These are phyloP conservation scores for Mermis nigrescens DNA, from an alignment of 2,888 invertebrate genomes.

Conservation along the genomic window DNA sequence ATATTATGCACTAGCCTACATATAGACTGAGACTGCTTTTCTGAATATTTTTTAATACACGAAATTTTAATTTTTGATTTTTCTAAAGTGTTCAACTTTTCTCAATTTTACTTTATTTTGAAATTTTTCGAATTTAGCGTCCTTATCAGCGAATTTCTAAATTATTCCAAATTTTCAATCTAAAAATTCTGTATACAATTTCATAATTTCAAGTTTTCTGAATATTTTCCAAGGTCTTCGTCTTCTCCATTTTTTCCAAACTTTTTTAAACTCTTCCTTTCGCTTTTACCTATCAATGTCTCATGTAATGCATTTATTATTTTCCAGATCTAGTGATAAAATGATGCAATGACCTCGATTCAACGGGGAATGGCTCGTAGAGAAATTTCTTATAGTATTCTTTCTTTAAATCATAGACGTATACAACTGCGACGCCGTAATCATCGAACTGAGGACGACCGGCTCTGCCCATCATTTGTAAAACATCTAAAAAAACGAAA, in stretches of 20 bases:
- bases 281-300: background rate
- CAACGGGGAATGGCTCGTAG: constrained; percentile 97
- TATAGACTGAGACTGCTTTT: no score
- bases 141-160: no score
- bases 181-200: no score
- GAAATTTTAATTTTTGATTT: background rate
- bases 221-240: no score
- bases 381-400: constrained; percentile 96
- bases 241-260: no score
- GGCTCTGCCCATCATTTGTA: constrained; percentile 99
- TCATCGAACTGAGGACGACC: constrained; percentile 92
- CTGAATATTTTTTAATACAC: background rate
- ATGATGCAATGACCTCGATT: constrained; percentile 44
- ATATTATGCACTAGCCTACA: background rate
- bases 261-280: background rate
- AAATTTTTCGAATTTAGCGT: no score
- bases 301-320: background rate
- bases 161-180: no score
- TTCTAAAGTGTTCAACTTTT: no score
- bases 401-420: constrained; percentile 84
- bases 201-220: no score
- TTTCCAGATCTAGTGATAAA: constrained; percentile 1
- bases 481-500: constrained; percentile 58
- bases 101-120: no score
- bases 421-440: constrained; percentile 48